phyloP scores from a whole-genome alignment of 2,797 vertebrate species.

The Amazona ochrocephala region DNA sequence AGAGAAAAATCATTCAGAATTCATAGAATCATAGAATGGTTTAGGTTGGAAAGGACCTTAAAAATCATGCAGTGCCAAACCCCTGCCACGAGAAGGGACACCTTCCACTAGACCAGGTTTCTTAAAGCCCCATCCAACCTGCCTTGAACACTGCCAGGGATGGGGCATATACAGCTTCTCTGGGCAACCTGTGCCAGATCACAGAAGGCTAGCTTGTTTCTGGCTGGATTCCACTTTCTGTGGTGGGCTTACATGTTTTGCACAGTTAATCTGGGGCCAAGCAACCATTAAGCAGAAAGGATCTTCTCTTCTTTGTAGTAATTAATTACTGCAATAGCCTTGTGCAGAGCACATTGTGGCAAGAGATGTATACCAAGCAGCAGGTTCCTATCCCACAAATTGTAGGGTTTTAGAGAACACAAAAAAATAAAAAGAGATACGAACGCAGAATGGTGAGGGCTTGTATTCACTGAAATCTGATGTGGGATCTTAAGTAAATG shows the following conservation, averaged over 20 bases:
- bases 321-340: constrained; percentile 26
- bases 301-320: neutral
- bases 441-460: neutral
- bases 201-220: neutral
- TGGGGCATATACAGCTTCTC: neutral
- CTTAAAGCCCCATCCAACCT: neutral
- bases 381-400: neutral
- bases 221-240: neutral
- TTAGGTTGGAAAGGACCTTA: neutral
- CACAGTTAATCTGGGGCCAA: neutral
- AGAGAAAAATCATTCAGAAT: neutral
- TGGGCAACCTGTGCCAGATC: neutral
- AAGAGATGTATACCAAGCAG: neutral
- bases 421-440: neutral
- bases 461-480: neutral
- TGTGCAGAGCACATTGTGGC: neutral
- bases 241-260: neutral
- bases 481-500: neutral
- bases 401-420: neutral
- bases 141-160: neutral
- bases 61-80: neutral
- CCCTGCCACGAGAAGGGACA: neutral
- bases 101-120: neutral
- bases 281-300: neutral
- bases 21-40: neutral